Percentiles rank a stretch among this genome's conserved stretches.
phyloP scores from a whole-genome alignment of 2,888 invertebrate species.

The Marronus borbonicus region DNA sequence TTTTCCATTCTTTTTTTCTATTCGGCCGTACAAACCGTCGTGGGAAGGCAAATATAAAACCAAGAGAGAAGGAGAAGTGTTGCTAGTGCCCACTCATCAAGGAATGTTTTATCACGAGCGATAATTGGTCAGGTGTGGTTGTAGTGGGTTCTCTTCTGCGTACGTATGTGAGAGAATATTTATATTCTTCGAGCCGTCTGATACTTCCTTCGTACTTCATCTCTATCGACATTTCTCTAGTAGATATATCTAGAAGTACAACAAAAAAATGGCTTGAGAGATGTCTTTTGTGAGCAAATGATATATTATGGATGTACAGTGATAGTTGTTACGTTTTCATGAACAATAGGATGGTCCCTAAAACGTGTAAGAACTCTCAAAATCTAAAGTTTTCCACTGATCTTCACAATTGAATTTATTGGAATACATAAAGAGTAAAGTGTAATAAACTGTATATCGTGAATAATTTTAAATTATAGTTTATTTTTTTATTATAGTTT shows the following conservation, averaged over 20 bases:
- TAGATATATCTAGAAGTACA: conserved; percentile 31
- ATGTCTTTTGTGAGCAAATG: conserved; percentile 7
- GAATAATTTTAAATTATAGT: too few relatives aligned
- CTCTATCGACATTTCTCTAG: conserved; percentile 33
- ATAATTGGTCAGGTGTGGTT: conserved; percentile 65
- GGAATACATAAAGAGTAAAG: too few relatives aligned
- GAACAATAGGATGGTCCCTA: too few relatives aligned
- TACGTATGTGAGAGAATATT: conserved; percentile 38
- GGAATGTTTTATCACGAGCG: conserved; percentile 62
- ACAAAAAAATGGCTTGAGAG: conserved; percentile 6
- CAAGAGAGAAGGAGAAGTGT: conserved; percentile 53
- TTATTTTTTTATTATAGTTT: too few relatives aligned
- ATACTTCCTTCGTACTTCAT: conserved; percentile 32
- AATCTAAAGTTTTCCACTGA: too few relatives aligned
- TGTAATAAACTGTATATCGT: too few relatives aligned
- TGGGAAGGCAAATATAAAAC: conserved; percentile 60
- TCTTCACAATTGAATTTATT: too few relatives aligned
- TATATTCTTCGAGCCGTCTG: conserved; percentile 37
- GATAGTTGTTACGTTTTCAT: neutral
- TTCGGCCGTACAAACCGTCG: conserved; percentile 52
- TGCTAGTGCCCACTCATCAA: conserved; percentile 58
- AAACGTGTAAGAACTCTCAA: too few relatives aligned
- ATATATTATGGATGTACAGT: conserved; percentile 5
- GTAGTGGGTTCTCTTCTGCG: conserved; percentile 25
- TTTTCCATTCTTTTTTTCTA: conserved; percentile 14